Evolutionary conservation across 2,888 invertebrate species (phyloP), one percentile per base, ranked within the genome.

Genomic region (Lithodes maja): DNA sequence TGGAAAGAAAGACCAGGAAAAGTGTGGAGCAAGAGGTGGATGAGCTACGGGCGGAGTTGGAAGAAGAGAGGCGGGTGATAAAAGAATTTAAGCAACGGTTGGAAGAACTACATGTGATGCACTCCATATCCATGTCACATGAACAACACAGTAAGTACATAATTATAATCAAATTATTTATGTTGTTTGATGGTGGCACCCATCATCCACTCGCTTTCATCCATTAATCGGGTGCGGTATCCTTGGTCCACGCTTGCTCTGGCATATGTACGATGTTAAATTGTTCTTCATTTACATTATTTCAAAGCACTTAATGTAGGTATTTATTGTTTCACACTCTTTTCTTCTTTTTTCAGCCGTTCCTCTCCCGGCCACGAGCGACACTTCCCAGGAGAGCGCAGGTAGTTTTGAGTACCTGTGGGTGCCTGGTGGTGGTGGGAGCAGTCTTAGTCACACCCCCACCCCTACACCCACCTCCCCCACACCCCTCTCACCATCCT

Each of bases 21-120:
- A 77, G 12, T n/a, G 54, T 89, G 33, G 75, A 84, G 12, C 79
- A 74, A 50, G 84, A 89, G 17, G 9, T 49, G 50, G 83, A 83
- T 50, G 52, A 33, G 2, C 50, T 83, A 52, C 49, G 50, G 7
- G 85, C 87, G 53, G 85, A 90, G 50, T 54, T 90, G 12, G 90
- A 90, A n/a, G 84, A 87, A 17, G 90, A 90, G 80, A 80, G 87
- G 7, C 87, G 87, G 50, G 85, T 90, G 50, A 90, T 81, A 5
- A 54, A 74, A 55, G 86, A 85, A 61, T 74, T 90, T 12, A 87
- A 90, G 85, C 84, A 71, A 17, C 71, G 71, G n/a, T 17, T 71
- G 15, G 71, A 71, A 5, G 71, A 71, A 12, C 17, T 71, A n/a
- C 71, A 5, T 1, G 17, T 17, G 3, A 5, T 71, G n/a, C 71